phyloP scores from a whole-genome alignment of 2,797 vertebrate genomes.

The Peromyscus melanophrys region DNA sequence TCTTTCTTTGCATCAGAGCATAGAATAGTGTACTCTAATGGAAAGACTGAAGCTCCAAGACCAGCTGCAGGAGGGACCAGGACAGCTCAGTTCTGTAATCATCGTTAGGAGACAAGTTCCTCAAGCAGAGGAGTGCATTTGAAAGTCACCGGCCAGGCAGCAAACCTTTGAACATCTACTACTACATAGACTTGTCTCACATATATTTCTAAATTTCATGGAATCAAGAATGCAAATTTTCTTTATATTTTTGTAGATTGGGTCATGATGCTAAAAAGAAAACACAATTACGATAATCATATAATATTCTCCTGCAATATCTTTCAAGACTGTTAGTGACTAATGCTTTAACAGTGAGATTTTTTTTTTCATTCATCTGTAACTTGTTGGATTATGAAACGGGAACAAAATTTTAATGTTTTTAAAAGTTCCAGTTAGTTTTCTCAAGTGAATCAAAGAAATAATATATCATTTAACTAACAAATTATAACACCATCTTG shows the following conservation, averaged over 20 bases:
- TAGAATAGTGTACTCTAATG: background rate
- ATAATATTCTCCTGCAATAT: background rate
- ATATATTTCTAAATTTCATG: background rate
- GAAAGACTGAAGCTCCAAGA: background rate
- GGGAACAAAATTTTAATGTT: conserved; percentile 26
- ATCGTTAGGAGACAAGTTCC: background rate
- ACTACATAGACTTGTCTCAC: background rate
- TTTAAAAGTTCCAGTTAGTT: background rate
- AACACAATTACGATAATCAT: background rate
- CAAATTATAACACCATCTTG: background rate
- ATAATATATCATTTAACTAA: background rate
- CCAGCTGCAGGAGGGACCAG: background rate
- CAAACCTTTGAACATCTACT: background rate
- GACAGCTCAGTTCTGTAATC: background rate
- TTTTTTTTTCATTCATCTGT: conserved; percentile 31
- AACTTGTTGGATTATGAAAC: background rate
- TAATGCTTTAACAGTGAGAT: conserved; percentile 16
- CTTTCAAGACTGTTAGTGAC: background rate
- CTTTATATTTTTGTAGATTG: conserved; percentile 33
- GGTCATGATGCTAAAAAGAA: background rate
- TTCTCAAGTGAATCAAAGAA: background rate
- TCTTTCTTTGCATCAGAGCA: background rate
- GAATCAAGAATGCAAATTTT: background rate
- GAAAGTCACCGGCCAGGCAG: background rate
- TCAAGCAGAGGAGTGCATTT: background rate